Percentiles rank a stretch among this genome's conserved stretches.
Evolutionary conservation across 2,113 vertebrate genomes (phyloP).

Genomic region (Pluvialis apricaria): DNA sequence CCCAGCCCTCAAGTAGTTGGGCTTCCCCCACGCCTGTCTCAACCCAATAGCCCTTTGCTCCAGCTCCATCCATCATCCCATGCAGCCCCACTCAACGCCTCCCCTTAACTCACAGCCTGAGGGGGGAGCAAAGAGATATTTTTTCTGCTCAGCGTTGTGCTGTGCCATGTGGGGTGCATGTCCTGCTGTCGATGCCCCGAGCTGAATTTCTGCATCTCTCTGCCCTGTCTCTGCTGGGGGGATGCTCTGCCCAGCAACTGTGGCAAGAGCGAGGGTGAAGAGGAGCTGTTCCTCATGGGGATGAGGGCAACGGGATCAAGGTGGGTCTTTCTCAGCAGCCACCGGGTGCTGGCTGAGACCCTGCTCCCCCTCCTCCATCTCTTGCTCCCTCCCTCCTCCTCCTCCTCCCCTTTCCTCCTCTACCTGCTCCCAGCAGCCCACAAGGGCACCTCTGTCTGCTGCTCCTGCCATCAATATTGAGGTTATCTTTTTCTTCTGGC

Average conservation of each 20-base stretch:
- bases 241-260: background rate
- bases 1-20: background rate
- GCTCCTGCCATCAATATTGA: slow-evolving; percentile 71
- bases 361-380: background rate
- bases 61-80: background rate
- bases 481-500: slow-evolving; percentile 71
- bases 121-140: background rate
- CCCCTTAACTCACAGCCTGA: background rate
- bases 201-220: background rate
- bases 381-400: background rate
- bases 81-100: background rate
- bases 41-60: background rate
- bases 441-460: slow-evolving; percentile 66
- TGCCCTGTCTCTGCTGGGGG: background rate
- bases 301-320: background rate
- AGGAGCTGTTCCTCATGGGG: background rate
- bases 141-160: background rate
- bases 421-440: slow-evolving; percentile 47
- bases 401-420: slow-evolving; percentile 8
- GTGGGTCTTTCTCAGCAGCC: background rate
- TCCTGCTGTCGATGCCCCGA: background rate
- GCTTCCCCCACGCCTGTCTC: background rate
- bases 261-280: background rate
- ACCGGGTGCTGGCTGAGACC: background rate
- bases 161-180: accelerated